Conservation (phyloP, 1,140 invertebrate genomes). For the Linepithema humile region DNA sequence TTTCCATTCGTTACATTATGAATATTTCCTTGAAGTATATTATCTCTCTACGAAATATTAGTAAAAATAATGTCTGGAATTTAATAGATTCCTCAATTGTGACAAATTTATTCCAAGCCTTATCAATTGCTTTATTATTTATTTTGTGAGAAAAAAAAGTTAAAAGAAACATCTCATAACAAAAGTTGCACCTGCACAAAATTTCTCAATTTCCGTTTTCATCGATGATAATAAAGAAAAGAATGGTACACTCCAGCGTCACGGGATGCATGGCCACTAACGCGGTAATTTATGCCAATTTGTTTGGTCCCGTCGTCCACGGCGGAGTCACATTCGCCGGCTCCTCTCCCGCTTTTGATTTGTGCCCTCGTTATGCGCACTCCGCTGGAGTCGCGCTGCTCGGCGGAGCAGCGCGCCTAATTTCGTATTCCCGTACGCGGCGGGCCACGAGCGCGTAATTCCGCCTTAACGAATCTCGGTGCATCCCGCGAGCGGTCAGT, state of each 20-base stretch:
- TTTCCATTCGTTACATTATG: neutral
- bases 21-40: too few relatives aligned
- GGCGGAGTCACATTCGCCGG: slow-evolving; percentile 62
- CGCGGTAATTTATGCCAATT: slow-evolving; percentile 82
- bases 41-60: too few relatives aligned
- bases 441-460: slow-evolving; percentile 73
- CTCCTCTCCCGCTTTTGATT: slow-evolving; percentile 77
- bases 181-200: too few relatives aligned
- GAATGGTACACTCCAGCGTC: neutral
- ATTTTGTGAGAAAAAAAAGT: neutral
- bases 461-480: slow-evolving; percentile 77
- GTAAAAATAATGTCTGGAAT: neutral
- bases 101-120: neutral
- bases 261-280: neutral
- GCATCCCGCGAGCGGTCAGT: slow-evolving; percentile 41
- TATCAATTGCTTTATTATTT: neutral
- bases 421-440: slow-evolving; percentile 77
- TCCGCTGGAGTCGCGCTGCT: slow-evolving; percentile 52
- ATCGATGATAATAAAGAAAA: neutral
- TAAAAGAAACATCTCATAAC: neutral
- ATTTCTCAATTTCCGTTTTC: neutral
- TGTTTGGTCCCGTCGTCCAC: slow-evolving; percentile 74
- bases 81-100: neutral
- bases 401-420: slow-evolving; percentile 69
- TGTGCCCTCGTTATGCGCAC: slow-evolving; percentile 77